Evolutionary conservation across 2,113 vertebrate genomes (phyloP).

Genomic region (Alectura lathami): DNA sequence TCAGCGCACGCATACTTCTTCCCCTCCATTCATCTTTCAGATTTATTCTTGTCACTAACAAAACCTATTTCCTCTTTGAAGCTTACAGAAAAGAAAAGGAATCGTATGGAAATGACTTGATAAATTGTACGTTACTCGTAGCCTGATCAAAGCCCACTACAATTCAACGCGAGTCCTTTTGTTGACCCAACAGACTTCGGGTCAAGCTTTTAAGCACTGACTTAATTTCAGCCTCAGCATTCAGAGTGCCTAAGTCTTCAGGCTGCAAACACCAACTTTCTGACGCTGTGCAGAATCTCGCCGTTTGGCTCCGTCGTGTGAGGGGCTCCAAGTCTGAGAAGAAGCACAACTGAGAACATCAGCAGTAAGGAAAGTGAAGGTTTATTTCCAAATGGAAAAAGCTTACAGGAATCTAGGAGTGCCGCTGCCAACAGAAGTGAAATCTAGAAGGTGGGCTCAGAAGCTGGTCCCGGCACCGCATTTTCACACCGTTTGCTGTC

Average conservation of each 20-base stretch:
- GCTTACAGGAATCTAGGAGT: not conserved
- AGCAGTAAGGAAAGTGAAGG: not conserved
- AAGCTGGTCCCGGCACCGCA: not conserved
- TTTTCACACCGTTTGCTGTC: not conserved
- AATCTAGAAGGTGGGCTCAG: not conserved
- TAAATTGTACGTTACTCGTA: not conserved
- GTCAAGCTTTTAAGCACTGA: not conserved
- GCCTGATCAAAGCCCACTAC: not conserved
- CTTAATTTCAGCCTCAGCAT: not conserved
- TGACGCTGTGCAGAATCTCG: not conserved
- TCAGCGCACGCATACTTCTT: not conserved
- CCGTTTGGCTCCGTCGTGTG: not conserved
- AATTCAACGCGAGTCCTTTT: not conserved
- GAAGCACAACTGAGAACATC: not conserved
- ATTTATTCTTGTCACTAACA: conserved; percentile 15
- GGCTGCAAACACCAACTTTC: not conserved
- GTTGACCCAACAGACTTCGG: not conserved
- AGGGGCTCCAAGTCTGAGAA: not conserved
- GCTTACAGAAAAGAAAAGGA: not conserved
- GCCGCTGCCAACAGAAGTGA: not conserved
- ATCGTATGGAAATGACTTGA: not conserved
- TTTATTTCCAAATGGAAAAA: not conserved
- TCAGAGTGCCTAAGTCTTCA: not conserved
- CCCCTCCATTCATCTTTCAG: not conserved
- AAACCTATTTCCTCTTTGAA: not conserved